Percentiles rank a stretch among this genome's conserved stretches.
Conservation (phyloP, 2,888 invertebrate genomes). For the Halocaridina rubra region DNA sequence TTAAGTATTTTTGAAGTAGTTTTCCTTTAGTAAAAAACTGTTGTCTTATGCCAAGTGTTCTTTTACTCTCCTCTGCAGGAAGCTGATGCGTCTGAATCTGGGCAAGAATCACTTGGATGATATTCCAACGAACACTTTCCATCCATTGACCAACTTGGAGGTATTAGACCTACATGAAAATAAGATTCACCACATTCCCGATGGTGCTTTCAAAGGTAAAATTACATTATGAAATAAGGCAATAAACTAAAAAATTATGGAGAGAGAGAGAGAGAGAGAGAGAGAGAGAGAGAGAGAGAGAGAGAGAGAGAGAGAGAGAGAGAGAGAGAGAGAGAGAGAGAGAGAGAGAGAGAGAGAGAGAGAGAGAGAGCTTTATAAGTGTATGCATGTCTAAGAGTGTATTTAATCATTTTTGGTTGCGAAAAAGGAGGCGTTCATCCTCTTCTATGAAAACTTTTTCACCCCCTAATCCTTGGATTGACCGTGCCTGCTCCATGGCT, state of each 20-base stretch:
- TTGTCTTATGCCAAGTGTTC: too few relatives aligned
- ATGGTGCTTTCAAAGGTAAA: slow-evolving; percentile 88
- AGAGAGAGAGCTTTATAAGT: slow-evolving; percentile 19
- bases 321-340: neutral
- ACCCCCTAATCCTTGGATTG: too few relatives aligned
- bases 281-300: neutral
- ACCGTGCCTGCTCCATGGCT: too few relatives aligned
- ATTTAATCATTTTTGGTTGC: too few relatives aligned
- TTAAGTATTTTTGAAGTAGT: too few relatives aligned
- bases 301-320: neutral
- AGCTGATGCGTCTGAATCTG: slow-evolving; percentile 89
- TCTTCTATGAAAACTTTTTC: too few relatives aligned
- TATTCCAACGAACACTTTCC: slow-evolving; percentile 85
- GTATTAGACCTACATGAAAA: slow-evolving; percentile 89
- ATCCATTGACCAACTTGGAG: slow-evolving; percentile 88
- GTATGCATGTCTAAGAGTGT: too few relatives aligned
- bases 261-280: neutral
- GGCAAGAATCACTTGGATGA: slow-evolving; percentile 91
- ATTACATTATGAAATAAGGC: neutral
- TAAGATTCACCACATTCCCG: slow-evolving; percentile 80
- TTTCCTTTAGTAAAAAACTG: too few relatives aligned
- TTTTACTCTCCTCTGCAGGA: slow-evolving; percentile 72
- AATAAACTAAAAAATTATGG: neutral
- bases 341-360: slow-evolving; percentile 13
- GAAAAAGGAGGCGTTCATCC: too few relatives aligned